Evolutionary conservation across 2,797 vertebrate species (phyloP).

Genomic region (Siniperca obscura): DNA sequence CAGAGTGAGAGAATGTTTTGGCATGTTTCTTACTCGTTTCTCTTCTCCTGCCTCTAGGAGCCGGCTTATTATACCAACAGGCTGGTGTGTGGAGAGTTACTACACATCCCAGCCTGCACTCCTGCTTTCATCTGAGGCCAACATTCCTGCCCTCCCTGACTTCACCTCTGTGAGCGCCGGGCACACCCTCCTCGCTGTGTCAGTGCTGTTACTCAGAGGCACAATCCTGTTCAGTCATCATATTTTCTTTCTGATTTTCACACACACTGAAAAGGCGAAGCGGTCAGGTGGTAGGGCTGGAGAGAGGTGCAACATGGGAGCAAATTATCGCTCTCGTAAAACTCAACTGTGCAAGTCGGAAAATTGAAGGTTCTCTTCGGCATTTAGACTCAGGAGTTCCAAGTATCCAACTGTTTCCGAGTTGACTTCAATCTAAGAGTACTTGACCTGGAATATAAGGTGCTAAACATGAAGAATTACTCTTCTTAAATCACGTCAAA

Average conservation of each 20-base stretch:
- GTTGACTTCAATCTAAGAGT: not conserved
- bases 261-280: conserved; percentile 17
- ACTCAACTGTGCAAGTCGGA: conserved; percentile 34
- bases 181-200: conserved; percentile 70
- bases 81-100: conserved; percentile 74
- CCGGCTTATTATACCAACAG: conserved; percentile 73
- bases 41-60: conserved; percentile 68
- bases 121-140: conserved; percentile 80
- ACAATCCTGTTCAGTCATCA: conserved; percentile 46
- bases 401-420: conserved; percentile 2
- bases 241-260: conserved; percentile 12
- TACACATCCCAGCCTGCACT: conserved; percentile 68
- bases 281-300: conserved; percentile 10
- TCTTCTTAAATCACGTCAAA: not conserved
- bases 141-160: conserved; percentile 75
- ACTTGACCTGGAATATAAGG: not conserved
- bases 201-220: conserved; percentile 67
- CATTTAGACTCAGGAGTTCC: not conserved
- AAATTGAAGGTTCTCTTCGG: conserved; percentile 20
- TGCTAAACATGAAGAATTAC: not conserved
- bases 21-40: conserved; percentile 66
- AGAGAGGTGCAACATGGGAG: conserved; percentile 19
- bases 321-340: conserved; percentile 36
- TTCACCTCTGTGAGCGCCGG: conserved; percentile 66
- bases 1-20: conserved; percentile 62